These are phyloP conservation scores for Vulpes vulpes DNA, from an alignment of 2,113 vertebrate species.

Conservation along the genomic window DNA sequence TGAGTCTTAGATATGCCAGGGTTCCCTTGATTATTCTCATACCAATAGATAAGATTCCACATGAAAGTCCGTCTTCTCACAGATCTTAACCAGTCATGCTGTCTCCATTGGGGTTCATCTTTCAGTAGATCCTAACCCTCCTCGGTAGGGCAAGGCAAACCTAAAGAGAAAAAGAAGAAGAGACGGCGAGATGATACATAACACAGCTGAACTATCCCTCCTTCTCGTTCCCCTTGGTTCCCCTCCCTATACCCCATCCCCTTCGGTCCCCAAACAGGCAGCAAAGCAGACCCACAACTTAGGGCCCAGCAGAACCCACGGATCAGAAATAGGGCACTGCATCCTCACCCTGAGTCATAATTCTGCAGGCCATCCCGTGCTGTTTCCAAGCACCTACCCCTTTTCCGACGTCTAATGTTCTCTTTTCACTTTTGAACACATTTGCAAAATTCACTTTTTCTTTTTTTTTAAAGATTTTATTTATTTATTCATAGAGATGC, in stretches of 20 bases:
- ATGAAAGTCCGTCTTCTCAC: neutral
- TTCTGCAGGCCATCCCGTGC: neutral
- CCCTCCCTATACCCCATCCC: neutral
- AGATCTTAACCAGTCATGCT: neutral
- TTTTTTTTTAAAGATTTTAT: conserved; percentile 25
- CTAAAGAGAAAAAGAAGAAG: neutral
- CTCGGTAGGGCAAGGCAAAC: neutral
- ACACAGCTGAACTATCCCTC: neutral
- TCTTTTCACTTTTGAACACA: conserved; percentile 56
- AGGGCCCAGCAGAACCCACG: neutral
- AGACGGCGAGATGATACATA: neutral
- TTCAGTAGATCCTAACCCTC: neutral
- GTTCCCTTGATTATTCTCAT: neutral
- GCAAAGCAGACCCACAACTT: neutral
- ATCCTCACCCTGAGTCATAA: neutral
- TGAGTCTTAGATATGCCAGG: neutral
- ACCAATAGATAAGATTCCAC: neutral
- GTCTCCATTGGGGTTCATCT: neutral
- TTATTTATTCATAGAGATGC: no score
- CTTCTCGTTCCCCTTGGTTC: neutral
- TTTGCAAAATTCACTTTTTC: conserved; percentile 54
- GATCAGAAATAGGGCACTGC: neutral
- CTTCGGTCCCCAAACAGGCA: neutral
- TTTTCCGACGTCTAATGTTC: conserved; percentile 30
- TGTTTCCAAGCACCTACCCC: conserved; percentile 35